Evolutionary conservation across 35 echinoderm and acorn worm species (phyloP).

Genomic region (Chiridota heheva): DNA sequence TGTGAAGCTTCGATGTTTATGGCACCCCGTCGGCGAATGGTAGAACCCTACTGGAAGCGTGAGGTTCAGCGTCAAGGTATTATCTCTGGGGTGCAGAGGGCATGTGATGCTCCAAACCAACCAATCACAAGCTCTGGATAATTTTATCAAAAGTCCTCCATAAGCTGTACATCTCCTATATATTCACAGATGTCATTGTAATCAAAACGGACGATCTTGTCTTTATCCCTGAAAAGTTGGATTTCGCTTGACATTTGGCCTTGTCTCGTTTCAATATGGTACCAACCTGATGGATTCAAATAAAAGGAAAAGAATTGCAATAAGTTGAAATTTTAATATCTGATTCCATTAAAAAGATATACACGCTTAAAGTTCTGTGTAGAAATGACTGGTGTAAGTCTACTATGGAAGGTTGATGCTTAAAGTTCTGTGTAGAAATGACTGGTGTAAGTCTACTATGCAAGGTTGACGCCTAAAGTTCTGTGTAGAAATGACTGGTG

Average conservation of each 20-base stretch:
- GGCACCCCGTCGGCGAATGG: too few species aligned
- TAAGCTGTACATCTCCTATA: conserved; percentile 82
- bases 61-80: too few species aligned
- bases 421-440: background rate
- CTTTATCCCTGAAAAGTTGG: conserved; percentile 72
- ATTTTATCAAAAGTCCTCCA: conserved; percentile 50
- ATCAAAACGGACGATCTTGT: conserved; percentile 59
- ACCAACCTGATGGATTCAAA: conserved; percentile 90
- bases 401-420: too few species aligned
- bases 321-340: background rate
- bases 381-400: too few species aligned
- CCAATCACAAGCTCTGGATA: too few species aligned
- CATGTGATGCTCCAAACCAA: too few species aligned
- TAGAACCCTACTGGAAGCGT: too few species aligned
- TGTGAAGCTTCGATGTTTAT: too few species aligned
- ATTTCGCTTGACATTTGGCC: conserved; percentile 65
- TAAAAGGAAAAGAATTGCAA: conserved; percentile 41
- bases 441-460: background rate
- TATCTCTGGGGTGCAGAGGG: too few species aligned
- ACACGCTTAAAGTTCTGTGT: background rate
- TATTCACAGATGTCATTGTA: conserved; percentile 94
- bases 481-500: background rate
- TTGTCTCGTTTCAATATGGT: conserved; percentile 79
- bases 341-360: too few species aligned
- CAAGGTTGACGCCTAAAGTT: background rate